A percentile compares a stretch with the other conserved stretches of the same genome.
Conservation (phyloP, 2,888 invertebrate genomes). For the Griposia aprilina region DNA sequence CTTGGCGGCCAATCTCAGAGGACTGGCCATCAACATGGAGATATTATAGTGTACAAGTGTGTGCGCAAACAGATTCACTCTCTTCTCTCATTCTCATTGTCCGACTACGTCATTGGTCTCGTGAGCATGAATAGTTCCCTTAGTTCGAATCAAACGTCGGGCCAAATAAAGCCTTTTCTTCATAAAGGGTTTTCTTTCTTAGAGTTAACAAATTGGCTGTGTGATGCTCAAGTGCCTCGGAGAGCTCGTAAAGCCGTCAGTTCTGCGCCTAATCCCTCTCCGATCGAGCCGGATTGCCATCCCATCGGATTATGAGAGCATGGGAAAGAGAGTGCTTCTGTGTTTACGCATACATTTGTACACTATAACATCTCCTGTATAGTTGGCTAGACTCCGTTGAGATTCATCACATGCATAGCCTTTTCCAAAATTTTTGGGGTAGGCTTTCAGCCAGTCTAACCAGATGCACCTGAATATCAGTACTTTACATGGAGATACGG, state of each 20-base stretch:
- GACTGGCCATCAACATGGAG: too few species aligned
- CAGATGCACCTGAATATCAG: neutral
- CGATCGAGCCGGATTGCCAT: neutral
- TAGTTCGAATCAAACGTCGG: neutral
- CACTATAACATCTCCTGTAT: neutral
- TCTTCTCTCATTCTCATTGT: neutral
- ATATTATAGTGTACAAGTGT: neutral
- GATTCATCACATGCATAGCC: too few species aligned
- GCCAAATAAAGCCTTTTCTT: neutral
- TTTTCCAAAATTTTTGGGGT: neutral
- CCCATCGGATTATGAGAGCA: neutral
- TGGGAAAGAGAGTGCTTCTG: too few species aligned
- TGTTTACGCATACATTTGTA: too few species aligned
- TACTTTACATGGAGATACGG: neutral
- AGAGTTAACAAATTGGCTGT: too few species aligned
- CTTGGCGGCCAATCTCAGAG: neutral
- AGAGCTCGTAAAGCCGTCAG: neutral
- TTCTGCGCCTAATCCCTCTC: neutral
- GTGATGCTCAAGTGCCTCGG: neutral
- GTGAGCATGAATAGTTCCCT: too few species aligned
- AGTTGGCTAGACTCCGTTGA: too few species aligned
- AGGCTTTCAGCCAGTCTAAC: slow-evolving; percentile 3
- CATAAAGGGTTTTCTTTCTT: too few species aligned
- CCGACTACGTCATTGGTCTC: too few species aligned
- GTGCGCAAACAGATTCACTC: too few species aligned